Evolutionary conservation across 2,888 invertebrate species (phyloP).

Genomic region (Nephrocerus scutellatus): DNA sequence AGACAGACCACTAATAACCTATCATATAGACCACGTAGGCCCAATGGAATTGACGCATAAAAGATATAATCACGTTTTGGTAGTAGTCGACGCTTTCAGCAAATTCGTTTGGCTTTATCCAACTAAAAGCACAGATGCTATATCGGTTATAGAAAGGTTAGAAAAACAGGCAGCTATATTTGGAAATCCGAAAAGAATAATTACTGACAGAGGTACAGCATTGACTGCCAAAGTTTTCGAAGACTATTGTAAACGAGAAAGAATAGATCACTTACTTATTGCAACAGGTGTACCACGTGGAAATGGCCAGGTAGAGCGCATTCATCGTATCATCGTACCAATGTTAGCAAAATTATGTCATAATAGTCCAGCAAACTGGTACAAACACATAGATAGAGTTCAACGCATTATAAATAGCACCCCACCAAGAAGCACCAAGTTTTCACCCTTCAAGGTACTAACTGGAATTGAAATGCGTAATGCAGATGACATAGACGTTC

Average conservation of each 20-base stretch:
- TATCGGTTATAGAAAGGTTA: constrained; percentile 31
- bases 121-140: constrained; percentile 24
- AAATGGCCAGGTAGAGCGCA: constrained; percentile 37
- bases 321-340: constrained; percentile 32
- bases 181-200: constrained; percentile 29
- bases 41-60: constrained; percentile 32
- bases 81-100: constrained; percentile 33
- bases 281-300: constrained; percentile 30
- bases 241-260: constrained; percentile 31
- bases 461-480: constrained; percentile 5
- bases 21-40: constrained; percentile 38
- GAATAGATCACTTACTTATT: constrained; percentile 28
- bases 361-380: constrained; percentile 31
- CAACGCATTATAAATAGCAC: constrained; percentile 22
- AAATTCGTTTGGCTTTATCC: constrained; percentile 39
- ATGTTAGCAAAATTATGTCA: constrained; percentile 36
- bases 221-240: constrained; percentile 38
- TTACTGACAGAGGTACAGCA: constrained; percentile 38
- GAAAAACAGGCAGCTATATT: constrained; percentile 12
- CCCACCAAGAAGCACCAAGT: constrained; percentile 2
- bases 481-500: not conserved
- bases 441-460: constrained; percentile 3
- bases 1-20: constrained; percentile 21
- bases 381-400: constrained; percentile 20
- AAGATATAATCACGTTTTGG: constrained; percentile 35